Base-by-base conservation (phyloP, 2,888 invertebrate species). In the Drosophila emarginata region DNA sequence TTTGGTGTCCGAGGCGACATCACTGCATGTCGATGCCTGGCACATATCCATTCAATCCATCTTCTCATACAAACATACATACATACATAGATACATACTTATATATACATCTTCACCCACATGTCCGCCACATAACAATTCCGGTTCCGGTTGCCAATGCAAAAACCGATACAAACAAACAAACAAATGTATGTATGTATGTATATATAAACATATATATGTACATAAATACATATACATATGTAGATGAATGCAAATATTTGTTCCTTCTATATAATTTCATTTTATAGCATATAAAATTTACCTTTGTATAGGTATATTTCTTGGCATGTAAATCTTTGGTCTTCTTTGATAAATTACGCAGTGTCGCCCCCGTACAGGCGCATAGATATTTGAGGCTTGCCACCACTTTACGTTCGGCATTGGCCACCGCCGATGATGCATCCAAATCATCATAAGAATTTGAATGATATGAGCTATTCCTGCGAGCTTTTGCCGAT, bases 301-400 rank as follows among this genome's bases (percentile, higher is more conserved):
- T 94, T 94, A 95, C 95, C 95, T 95, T 95, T 88, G 95, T 94
- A 90, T 95, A 95, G 94, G 79, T 88, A 78, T 81, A 89, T 74
- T 89, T 90, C 39, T 90, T 90, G 77, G 89, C 89, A 69, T 89
- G 90, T 65, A 88, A 77, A 72, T 90, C 90, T 87, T 90, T 88
- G 67, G 87, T 87, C 73, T 86, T 89, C 76, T 87, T 89, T 7
- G 90, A 89, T 54, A 90, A 78, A 80, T 87, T 90, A 66, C 90
- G 83, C 64, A 91, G 71, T 1, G 90, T 91, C 64, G 89, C 90
- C 14, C 90, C 91, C 2, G 91, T 90, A 73, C 91, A 91, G 72
- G 91, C 88, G 62, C 91, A 91, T 40, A 91, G 79, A 78, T 90
- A 91, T 69, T 90, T 91, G 21, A 91, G 79, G 52, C 89, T 90